Conservation (phyloP, 2,113 vertebrate genomes). For the Theropithecus gelada region DNA sequence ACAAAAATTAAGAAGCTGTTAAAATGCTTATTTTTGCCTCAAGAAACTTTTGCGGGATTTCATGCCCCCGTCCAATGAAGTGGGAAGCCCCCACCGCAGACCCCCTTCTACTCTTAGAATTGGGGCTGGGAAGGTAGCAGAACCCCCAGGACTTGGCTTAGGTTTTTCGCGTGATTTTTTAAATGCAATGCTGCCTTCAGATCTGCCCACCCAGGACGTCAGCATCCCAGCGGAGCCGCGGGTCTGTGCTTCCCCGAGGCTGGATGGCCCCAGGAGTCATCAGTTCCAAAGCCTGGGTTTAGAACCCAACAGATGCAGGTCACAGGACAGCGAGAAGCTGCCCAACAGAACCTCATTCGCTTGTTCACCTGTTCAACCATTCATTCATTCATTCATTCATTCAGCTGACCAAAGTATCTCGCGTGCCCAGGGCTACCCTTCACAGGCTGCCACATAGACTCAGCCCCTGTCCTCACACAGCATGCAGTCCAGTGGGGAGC, state of each 20-base stretch:
- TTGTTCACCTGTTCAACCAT: fast-evolving
- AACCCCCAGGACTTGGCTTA: background rate
- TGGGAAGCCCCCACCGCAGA: background rate
- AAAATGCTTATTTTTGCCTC: background rate
- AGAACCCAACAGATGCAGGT: background rate
- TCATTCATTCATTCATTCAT: background rate
- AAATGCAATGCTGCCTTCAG: fast-evolving
- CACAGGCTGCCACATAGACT: fast-evolving
- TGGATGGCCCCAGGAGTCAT: too few relatives aligned
- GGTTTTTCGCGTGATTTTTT: background rate
- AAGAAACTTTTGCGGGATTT: background rate
- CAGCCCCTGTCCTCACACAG: fast-evolving
- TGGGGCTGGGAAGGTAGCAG: fast-evolving
- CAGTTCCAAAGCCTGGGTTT: background rate
- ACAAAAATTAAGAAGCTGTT: background rate
- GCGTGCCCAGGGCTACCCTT: fast-evolving
- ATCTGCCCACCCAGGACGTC: fast-evolving
- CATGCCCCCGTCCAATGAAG: background rate
- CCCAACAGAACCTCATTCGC: fast-evolving
- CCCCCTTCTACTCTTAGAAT: fast-evolving
- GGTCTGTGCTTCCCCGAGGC: background rate
- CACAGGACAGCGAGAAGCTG: fast-evolving
- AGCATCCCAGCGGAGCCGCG: fast-evolving
- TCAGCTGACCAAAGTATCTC: fast-evolving
- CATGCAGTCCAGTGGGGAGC: fast-evolving